These are phyloP conservation scores for Manduca sexta DNA, from an alignment of 1,140 invertebrate genomes.

Conservation along the genomic window DNA sequence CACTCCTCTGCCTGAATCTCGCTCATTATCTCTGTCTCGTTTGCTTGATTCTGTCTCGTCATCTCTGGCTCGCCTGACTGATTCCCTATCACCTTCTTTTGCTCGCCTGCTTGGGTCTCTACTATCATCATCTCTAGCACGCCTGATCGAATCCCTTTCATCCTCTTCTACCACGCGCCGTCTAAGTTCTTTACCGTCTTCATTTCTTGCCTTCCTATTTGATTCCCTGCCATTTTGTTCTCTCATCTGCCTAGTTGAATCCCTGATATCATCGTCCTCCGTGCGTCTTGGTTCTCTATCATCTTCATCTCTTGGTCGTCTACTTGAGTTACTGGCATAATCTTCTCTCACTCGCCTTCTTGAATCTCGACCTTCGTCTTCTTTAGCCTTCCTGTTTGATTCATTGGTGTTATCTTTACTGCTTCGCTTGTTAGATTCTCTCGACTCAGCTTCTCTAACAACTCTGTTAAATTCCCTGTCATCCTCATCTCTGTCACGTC, in stretches of 20 bases:
- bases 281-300: no score
- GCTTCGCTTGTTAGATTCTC: constrained; percentile 3
- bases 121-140: background rate
- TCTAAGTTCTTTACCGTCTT: no score
- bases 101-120: background rate
- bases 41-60: constrained; percentile 3
- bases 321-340: background rate
- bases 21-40: constrained; percentile 12
- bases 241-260: no score
- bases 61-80: no score
- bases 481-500: background rate
- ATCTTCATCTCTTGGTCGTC: no score
- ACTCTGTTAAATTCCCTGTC: background rate
- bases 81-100: no score
- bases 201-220: no score
- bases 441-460: background rate
- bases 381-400: constrained; percentile 3
- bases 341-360: background rate
- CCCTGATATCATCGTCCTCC: no score
- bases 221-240: no score
- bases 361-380: background rate
- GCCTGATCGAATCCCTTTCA: no score
- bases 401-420: constrained; percentile 9
- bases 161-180: no score
- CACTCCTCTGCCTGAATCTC: constrained; percentile 8